Base-by-base conservation (phyloP, 2,797 vertebrate genomes). In the Fundulus diaphanus region DNA sequence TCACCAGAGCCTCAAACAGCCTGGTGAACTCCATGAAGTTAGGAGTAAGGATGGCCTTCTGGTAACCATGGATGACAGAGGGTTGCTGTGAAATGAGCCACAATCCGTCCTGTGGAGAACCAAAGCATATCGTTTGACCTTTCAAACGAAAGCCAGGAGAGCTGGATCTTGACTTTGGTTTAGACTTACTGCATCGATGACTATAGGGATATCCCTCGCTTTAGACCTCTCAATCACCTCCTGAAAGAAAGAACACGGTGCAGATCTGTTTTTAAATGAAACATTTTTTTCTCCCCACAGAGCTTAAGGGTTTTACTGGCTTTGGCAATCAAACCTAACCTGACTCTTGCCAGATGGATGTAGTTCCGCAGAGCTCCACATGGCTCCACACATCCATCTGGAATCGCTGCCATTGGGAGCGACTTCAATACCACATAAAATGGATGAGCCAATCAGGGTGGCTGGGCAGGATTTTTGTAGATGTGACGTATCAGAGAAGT, bases 11-110 rank as follows among this genome's bases (percentile, higher is more conserved):
- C 87, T 99, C 96, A 70, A 96, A 97, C 0, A 99, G 94, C 54
- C 98, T 95, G 74, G 94, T 95, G 85, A 99, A 99, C 91, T 99
- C 98, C 96, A 97, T 94, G 4, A 96, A 94, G 93, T 99, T 99
- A 9, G 98, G 98, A 7, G 98, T 99, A 59, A 99, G 96, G 84
- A 99, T 95, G 48, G 95, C 97, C 92, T 96, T 96, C 82, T 92
- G 96, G 91, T 99, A 99, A 24, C 97, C 97, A 51, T 97, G 97
- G 85, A 99, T 96, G 79, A 99, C 91, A 79, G 96, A 95, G 1
- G 97, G 98, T 48, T 97, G 96, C 90, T 97, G 96, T 16, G 96
- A 95, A 74, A 99, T 92, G 51, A 99, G 95, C 98, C 98, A 99
- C 85, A 99, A 95, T 85, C 98, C 98, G 5, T 99, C 98, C 98